Evolutionary conservation across 53 echinoderm and acorn worm genomes (phyloP).

Genomic region (Temnopleurus reevesii): DNA sequence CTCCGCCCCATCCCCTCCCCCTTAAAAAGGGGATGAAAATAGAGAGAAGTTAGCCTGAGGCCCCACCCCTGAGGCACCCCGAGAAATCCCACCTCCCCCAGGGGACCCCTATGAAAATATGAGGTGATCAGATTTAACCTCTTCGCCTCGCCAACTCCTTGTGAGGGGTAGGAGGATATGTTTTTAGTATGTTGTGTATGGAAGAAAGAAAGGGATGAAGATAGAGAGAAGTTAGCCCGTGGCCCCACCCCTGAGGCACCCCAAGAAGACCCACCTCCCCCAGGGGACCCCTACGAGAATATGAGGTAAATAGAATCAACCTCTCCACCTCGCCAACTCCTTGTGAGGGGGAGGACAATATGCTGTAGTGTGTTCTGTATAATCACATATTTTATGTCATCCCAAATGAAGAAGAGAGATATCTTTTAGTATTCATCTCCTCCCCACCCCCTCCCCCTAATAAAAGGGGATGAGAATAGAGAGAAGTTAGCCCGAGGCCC

Average conservation of each 20-base stretch:
- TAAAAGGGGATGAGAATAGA: constrained; percentile 81
- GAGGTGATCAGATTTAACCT: constrained; percentile 49
- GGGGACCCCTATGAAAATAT: constrained; percentile 68
- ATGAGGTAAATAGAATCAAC: constrained; percentile 71
- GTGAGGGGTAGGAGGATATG: too few species aligned
- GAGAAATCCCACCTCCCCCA: constrained; percentile 59
- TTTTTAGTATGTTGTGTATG: too few species aligned
- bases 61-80: constrained; percentile 66
- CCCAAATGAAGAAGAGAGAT: too few species aligned
- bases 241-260: constrained; percentile 69
- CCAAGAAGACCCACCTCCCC: constrained; percentile 61
- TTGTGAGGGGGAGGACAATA: too few species aligned
- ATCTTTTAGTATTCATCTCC: too few species aligned
- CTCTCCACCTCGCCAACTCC: too few species aligned
- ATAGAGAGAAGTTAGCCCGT: constrained; percentile 69
- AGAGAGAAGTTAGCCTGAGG: constrained; percentile 68
- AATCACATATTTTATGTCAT: too few species aligned
- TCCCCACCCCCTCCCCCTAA: too few species aligned
- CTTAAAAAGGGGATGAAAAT: constrained; percentile 81
- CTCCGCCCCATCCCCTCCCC: too few species aligned
- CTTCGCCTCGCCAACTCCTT: too few species aligned
- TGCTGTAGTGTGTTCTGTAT: too few species aligned
- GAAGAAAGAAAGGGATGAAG: constrained; percentile 83
- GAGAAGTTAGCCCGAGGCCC: constrained; percentile 67
- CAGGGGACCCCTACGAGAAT: constrained; percentile 63